Evolutionary conservation across 2,113 vertebrate genomes (phyloP), one percentile per base, ranked within the genome.

Genomic region (Brienomyrus brachyistius): DNA sequence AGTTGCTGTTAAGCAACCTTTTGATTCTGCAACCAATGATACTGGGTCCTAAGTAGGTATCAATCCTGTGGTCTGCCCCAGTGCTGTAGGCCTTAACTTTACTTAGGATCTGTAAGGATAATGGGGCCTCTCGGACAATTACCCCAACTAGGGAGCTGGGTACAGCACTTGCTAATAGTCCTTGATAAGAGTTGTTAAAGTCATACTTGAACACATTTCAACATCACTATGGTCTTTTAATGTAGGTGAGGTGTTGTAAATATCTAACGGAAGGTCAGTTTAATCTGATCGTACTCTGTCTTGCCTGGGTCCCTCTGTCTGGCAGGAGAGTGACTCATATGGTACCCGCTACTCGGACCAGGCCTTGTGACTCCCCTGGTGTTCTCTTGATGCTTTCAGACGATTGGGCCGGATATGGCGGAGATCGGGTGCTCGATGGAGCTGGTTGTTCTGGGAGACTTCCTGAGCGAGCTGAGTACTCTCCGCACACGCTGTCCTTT

Each of bases 1-100:
- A 90, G 89, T 74, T 87, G 84, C 85, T 85, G 56, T 90, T 74
- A 59, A 13, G 70, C 59, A 43, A 90, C 31, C 70, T 31, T 23
- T 77, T 56, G n/a, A 47, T 56, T 48, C 40, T 62, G 48, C 1
- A 52, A 43, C 77, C 15, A 48, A 17, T 59, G 21, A 59, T 59
- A 27, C 40, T 43, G 66, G 52, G 40, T 85, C 47, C 27, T 27
- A 89, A 47, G 11, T 43, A 23, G 51, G 10, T 48, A 62, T 47
- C 40, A 6, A n/a, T 89, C 52, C 80, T 45, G 50, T 85, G 52
- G 77, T 45, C 40, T 13, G 45, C 5, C 23, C 50, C 6, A 19
- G 8, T 74, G 15, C 35, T 84, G 47, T 89, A n/a, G 2, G 40
- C 43, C 48, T 89, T 59, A 10, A 31, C 74, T 47, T 50, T 80